Percentiles rank a stretch among this genome's conserved stretches.
These are phyloP conservation scores for Watsonalla binaria DNA, from an alignment of 2,888 invertebrate species.

Conservation along the genomic window DNA sequence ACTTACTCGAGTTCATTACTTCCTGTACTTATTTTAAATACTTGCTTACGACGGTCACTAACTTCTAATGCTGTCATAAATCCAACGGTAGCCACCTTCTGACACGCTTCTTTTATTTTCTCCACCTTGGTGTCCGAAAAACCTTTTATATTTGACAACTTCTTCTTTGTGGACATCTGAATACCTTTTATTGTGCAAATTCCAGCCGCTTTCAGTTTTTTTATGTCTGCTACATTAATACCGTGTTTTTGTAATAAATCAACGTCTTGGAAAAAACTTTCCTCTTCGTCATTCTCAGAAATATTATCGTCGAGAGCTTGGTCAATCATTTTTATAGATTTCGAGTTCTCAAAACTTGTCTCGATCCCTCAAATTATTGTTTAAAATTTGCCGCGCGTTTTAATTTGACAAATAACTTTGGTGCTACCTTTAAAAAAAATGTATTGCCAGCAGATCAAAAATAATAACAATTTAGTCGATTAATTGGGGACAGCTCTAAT, in stretches of 20 bases:
- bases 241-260: conserved; percentile 81
- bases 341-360: neutral
- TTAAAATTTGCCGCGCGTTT: conserved; percentile 20
- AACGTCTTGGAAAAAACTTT: conserved; percentile 86
- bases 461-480: too few species aligned
- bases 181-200: conserved; percentile 90
- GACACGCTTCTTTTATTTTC: conserved; percentile 87
- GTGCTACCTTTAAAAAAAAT: neutral
- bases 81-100: conserved; percentile 80
- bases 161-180: conserved; percentile 88
- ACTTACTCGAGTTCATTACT: conserved; percentile 85
- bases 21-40: conserved; percentile 84
- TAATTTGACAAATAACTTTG: too few species aligned
- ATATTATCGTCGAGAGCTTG: conserved; percentile 63
- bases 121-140: conserved; percentile 88
- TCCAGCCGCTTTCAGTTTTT: conserved; percentile 85
- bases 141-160: conserved; percentile 84
- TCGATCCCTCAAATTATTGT: conserved; percentile 3
- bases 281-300: conserved; percentile 80
- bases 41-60: conserved; percentile 83
- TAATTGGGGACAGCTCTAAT: too few species aligned
- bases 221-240: conserved; percentile 86
- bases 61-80: conserved; percentile 88
- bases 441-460: neutral
- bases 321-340: conserved; percentile 44